phyloP scores from a whole-genome alignment of 2,113 vertebrate species.

The Haemorhous mexicanus region DNA sequence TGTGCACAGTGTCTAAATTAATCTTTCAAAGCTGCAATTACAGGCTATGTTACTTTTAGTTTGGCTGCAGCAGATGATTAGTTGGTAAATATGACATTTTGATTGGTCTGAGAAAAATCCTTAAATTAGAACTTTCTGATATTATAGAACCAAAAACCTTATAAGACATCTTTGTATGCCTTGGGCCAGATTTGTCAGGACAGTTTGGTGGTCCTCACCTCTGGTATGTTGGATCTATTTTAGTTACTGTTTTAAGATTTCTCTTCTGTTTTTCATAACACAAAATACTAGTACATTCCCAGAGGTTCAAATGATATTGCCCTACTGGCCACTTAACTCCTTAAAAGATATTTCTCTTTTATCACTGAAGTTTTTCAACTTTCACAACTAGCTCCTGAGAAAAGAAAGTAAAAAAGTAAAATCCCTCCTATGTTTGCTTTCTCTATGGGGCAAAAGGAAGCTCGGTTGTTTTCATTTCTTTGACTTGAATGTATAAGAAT shows the following conservation, averaged over 20 bases:
- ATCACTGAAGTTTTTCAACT: neutral
- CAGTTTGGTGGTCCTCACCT: neutral
- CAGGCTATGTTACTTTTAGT: slow-evolving; percentile 38
- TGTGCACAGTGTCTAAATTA: slow-evolving; percentile 16
- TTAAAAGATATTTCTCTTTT: neutral
- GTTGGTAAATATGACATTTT: slow-evolving; percentile 31
- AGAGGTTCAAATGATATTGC: neutral
- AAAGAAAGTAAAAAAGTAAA: neutral
- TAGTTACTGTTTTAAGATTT: neutral
- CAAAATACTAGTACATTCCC: neutral
- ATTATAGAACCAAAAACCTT: neutral
- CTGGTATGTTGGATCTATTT: neutral
- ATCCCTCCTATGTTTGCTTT: neutral
- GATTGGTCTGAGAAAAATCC: slow-evolving; percentile 24
- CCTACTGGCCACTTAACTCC: neutral
- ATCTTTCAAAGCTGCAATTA: slow-evolving; percentile 49
- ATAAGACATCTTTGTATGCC: neutral
- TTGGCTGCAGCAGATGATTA: slow-evolving; percentile 43
- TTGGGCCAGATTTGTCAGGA: neutral
- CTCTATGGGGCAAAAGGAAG: neutral
- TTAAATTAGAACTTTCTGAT: slow-evolving; percentile 2
- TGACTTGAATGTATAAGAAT: neutral
- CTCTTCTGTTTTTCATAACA: neutral
- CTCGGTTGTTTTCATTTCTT: neutral
- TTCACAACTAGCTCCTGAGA: neutral